phyloP scores from a whole-genome alignment of 1,140 invertebrate species.

The Patella vulgata region DNA sequence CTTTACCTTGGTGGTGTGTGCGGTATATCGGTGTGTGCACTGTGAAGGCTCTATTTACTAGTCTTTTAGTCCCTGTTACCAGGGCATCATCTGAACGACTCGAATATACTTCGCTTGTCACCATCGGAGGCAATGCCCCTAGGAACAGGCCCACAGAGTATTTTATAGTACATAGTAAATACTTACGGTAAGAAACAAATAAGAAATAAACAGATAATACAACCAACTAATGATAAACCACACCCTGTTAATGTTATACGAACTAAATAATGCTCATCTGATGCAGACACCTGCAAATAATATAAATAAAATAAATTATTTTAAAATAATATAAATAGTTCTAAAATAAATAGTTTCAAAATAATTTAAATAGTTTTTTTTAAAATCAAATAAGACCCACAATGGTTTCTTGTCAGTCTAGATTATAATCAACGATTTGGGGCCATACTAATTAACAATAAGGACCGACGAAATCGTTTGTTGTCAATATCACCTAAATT shows the following conservation, averaged over 20 bases:
- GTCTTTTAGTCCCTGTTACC: too few relatives aligned
- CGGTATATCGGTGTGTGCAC: too few relatives aligned
- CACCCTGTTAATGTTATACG: constrained; percentile 38
- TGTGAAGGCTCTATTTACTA: too few relatives aligned
- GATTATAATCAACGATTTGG: not conserved
- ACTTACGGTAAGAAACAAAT: constrained; percentile 48
- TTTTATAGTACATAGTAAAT: too few relatives aligned
- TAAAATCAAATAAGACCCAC: not conserved
- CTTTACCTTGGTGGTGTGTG: too few relatives aligned
- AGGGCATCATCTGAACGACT: too few relatives aligned
- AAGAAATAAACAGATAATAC: constrained; percentile 38
- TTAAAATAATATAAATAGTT: not conserved
- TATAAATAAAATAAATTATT: not conserved
- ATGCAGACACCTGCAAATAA: constrained; percentile 22
- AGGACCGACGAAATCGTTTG: not conserved
- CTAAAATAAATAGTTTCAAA: not conserved
- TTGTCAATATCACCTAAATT: too few relatives aligned
- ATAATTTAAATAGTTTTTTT: not conserved
- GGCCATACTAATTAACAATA: constrained; percentile 1
- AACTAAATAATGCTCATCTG: constrained; percentile 30
- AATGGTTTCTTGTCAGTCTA: not conserved
- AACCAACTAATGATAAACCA: constrained; percentile 41
- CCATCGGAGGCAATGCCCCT: too few relatives aligned
- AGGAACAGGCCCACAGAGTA: too few relatives aligned
- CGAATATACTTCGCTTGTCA: too few relatives aligned